phyloP scores from a whole-genome alignment of 2,113 vertebrate genomes.

The Ammodramus savannarum region DNA sequence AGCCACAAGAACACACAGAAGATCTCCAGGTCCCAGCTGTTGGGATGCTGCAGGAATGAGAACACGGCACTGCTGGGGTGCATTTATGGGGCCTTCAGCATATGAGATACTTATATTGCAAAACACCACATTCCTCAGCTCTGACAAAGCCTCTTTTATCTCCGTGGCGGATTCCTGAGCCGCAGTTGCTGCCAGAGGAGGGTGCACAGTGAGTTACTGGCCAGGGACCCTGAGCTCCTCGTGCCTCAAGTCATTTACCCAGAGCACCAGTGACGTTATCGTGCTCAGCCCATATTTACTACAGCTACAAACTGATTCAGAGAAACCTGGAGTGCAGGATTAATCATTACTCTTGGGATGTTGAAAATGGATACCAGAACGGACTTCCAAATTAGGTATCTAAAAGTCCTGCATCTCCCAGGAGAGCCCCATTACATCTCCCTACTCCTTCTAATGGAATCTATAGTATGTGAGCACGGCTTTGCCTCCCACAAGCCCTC shows the following conservation, averaged over 20 bases:
- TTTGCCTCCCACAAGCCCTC: constrained; percentile 31
- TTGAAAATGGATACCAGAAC: constrained; percentile 56
- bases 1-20: neutral
- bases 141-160: constrained; percentile 51
- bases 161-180: constrained; percentile 37
- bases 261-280: constrained; percentile 9
- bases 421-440: constrained; percentile 42
- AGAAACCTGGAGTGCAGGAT: constrained; percentile 43
- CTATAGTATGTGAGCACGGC: neutral
- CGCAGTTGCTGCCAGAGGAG: neutral
- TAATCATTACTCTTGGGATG: constrained; percentile 55
- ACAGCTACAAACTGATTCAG: constrained; percentile 56
- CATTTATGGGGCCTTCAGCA: neutral
- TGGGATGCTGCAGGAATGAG: constrained; percentile 34
- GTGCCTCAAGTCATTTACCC: constrained; percentile 24
- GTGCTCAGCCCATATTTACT: constrained; percentile 41
- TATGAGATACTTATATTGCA: constrained; percentile 7
- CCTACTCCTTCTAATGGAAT: constrained; percentile 50
- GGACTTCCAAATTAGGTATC: constrained; percentile 63
- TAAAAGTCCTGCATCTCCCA: constrained; percentile 62
- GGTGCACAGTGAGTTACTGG: neutral
- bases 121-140: constrained; percentile 45
- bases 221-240: neutral
- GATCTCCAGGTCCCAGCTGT: neutral
- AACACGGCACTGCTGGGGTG: neutral